Percentiles rank a stretch among this genome's conserved stretches.
phyloP scores from a whole-genome alignment of 2,888 invertebrate genomes.

The Caenorhabditis macrosperma region DNA sequence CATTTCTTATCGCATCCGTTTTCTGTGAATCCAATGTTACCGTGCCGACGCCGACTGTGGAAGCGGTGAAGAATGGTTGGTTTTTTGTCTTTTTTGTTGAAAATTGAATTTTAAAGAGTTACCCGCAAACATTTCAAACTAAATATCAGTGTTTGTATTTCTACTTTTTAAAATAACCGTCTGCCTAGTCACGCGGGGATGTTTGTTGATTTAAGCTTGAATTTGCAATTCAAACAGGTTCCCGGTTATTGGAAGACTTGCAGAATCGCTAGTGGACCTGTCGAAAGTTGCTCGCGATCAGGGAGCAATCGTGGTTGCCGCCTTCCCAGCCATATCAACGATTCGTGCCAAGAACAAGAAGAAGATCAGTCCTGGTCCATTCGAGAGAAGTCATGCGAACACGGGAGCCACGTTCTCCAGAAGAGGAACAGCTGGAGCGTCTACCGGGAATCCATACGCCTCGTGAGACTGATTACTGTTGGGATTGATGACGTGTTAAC shows the following conservation, averaged over 20 bases:
- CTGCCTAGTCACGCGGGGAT: not conserved
- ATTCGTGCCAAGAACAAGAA: conserved; percentile 51
- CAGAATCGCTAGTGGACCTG: conserved; percentile 25
- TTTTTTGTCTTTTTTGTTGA: conserved; percentile 1
- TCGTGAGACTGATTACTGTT: conserved; percentile 22
- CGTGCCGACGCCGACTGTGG: not conserved
- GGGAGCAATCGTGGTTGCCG: conserved; percentile 53
- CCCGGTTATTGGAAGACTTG: not conserved
- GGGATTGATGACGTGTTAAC: not conserved
- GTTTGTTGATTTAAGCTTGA: not conserved
- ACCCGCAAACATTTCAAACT: not conserved
- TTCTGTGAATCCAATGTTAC: conserved; percentile 35
- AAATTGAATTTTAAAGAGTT: not conserved
- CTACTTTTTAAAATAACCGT: not conserved
- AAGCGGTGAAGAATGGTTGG: conserved; percentile 20
- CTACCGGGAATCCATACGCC: conserved; percentile 52
- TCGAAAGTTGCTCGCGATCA: conserved; percentile 53
- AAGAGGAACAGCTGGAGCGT: conserved; percentile 28
- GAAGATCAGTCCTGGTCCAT: conserved; percentile 27
- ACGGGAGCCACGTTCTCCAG: conserved; percentile 51
- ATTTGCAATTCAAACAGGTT: too few relatives aligned
- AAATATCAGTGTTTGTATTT: not conserved
- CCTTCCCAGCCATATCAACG: conserved; percentile 53
- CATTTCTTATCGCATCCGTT: conserved; percentile 32
- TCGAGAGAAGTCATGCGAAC: conserved; percentile 31